These are phyloP conservation scores for Cosmia pyralina DNA, from an alignment of 2,888 invertebrate species.

Conservation along the genomic window DNA sequence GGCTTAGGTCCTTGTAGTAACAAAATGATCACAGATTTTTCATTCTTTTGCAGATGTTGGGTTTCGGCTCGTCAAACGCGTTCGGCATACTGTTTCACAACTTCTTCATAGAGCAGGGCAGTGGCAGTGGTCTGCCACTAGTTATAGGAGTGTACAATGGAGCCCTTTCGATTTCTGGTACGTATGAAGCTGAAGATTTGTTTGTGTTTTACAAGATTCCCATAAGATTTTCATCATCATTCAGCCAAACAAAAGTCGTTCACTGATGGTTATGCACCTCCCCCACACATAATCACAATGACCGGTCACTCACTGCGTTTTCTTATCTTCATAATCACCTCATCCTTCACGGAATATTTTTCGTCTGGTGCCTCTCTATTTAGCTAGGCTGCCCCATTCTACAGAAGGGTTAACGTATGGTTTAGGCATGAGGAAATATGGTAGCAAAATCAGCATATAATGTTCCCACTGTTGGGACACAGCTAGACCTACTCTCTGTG, in stretches of 20 bases:
- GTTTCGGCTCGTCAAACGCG: constrained; percentile 92
- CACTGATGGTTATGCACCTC: too few relatives aligned
- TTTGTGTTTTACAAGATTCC: background rate
- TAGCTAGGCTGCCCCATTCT: background rate
- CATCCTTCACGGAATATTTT: background rate
- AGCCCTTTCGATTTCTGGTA: constrained; percentile 91
- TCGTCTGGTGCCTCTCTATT: background rate
- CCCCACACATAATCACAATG: background rate
- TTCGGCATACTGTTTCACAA: constrained; percentile 93
- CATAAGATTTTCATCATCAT: background rate
- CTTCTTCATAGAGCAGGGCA: constrained; percentile 92
- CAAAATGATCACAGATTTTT: background rate
- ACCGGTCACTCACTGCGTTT: background rate
- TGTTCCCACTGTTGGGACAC: too few relatives aligned
- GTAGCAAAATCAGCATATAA: background rate
- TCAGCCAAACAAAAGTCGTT: background rate
- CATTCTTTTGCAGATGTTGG: constrained; percentile 89
- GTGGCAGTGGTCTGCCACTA: constrained; percentile 92
- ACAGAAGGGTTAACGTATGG: background rate
- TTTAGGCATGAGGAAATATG: background rate
- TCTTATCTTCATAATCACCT: background rate
- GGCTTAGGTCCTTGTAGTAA: background rate
- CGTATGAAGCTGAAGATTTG: constrained; percentile 27
- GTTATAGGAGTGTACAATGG: constrained; percentile 93
- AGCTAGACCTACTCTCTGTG: background rate